A percentile compares a stretch with the other conserved stretches of the same genome.
Conservation (phyloP, 1,140 invertebrate species). For the Drosophila sucinea region DNA sequence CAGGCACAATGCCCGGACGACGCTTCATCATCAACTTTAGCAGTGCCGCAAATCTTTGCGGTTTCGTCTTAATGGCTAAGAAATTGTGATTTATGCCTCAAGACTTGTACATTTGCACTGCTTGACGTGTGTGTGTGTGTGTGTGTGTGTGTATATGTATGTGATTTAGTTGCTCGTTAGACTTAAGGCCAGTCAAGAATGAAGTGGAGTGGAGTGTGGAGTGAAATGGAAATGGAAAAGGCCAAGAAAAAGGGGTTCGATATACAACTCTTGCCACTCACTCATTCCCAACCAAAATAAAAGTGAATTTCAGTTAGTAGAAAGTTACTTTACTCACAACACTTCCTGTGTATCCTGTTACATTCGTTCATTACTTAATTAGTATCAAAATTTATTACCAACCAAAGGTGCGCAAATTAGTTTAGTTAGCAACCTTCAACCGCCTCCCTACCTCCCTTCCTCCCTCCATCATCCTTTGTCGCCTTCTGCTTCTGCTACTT, state of each 20-base stretch:
- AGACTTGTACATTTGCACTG: slow-evolving; percentile 59
- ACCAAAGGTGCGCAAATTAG: slow-evolving; percentile 47
- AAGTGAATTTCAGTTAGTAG: slow-evolving; percentile 22
- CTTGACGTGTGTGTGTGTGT: slow-evolving; percentile 30
- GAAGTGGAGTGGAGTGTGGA: not conserved
- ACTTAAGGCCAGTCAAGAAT: slow-evolving; percentile 29
- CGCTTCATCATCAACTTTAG: slow-evolving; percentile 63
- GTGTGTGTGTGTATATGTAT: slow-evolving; percentile 31
- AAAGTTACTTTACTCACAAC: slow-evolving; percentile 13
- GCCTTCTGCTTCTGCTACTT: not conserved
- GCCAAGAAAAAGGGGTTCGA: slow-evolving; percentile 7
- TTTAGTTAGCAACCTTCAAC: slow-evolving; percentile 7
- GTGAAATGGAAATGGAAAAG: not conserved
- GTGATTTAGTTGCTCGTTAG: slow-evolving; percentile 62
- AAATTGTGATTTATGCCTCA: slow-evolving; percentile 80
- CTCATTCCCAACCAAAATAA: slow-evolving; percentile 4
- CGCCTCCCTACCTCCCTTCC: not conserved
- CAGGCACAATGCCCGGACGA: slow-evolving; percentile 23
- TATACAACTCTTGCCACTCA: slow-evolving; percentile 6
- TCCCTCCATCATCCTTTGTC: not conserved
- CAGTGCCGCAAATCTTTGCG: slow-evolving; percentile 77
- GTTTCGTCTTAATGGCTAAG: slow-evolving; percentile 80
- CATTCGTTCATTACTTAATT: slow-evolving; percentile 50
- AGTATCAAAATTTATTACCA: slow-evolving; percentile 42
- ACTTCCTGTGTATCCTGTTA: slow-evolving; percentile 29